Percentiles rank a stretch among this genome's conserved stretches.
These are phyloP conservation scores for Caenorhabditis sp. DNA, from an alignment of 2,888 invertebrate species.

Conservation along the genomic window DNA sequence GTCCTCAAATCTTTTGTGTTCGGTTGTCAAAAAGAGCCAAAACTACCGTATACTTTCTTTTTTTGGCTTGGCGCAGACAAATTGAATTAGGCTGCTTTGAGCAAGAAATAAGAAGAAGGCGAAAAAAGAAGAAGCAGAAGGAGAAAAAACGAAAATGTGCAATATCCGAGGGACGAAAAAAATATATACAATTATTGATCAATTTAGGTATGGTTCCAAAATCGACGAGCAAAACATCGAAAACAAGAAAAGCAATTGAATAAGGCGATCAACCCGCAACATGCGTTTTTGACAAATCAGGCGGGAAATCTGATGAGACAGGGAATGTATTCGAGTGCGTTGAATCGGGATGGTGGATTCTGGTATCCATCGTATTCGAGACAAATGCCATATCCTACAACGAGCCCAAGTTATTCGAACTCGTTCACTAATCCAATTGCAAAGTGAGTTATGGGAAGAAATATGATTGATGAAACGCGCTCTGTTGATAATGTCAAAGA, in stretches of 20 bases:
- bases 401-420: constrained; percentile 61
- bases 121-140: background rate
- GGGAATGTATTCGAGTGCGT: constrained; percentile 49
- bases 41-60: background rate
- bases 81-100: constrained; percentile 1
- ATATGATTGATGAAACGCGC: no score
- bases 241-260: constrained; percentile 71
- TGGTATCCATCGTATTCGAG: constrained; percentile 63
- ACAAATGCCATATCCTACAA: constrained; percentile 65
- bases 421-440: constrained; percentile 58
- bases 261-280: constrained; percentile 61
- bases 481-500: no score
- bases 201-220: constrained; percentile 71
- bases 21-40: no score
- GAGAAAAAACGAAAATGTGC: background rate
- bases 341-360: constrained; percentile 46
- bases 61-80: background rate
- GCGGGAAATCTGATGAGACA: constrained; percentile 50
- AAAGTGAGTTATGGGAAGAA: constrained; percentile 36
- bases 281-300: constrained; percentile 43
- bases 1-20: no score
- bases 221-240: constrained; percentile 70
- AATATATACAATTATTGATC: background rate
- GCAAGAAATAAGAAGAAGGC: background rate
- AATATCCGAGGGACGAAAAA: background rate